Conservation (phyloP, 2,888 invertebrate genomes). For the Agonopterix heracliana region DNA sequence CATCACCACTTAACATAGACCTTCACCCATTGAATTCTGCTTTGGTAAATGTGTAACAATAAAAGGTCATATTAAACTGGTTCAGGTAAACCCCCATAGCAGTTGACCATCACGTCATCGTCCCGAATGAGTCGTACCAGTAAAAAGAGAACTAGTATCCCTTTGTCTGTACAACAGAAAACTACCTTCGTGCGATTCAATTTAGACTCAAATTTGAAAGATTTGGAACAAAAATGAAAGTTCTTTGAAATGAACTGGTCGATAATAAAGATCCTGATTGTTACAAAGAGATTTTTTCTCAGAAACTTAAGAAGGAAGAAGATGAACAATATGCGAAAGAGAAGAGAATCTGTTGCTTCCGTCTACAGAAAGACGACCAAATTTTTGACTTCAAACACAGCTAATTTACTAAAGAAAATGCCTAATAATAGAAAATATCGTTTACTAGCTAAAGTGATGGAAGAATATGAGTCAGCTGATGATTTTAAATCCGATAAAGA, state of each 20-base stretch:
- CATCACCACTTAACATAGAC: slow-evolving; percentile 33
- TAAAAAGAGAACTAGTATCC: slow-evolving; percentile 50
- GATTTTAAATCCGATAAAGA: slow-evolving; percentile 18
- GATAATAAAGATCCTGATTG: slow-evolving; percentile 22
- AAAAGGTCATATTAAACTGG: slow-evolving; percentile 37
- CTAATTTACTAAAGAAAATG: slow-evolving; percentile 52
- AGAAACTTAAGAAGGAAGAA: slow-evolving; percentile 25
- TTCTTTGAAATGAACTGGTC: slow-evolving; percentile 25
- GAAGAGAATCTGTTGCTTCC: slow-evolving; percentile 60
- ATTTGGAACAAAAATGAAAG: slow-evolving; percentile 18
- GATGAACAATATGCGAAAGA: slow-evolving; percentile 44
- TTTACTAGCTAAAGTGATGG: slow-evolving; percentile 34
- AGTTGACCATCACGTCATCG: slow-evolving; percentile 60
- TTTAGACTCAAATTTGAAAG: neutral
- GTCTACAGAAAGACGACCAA: slow-evolving; percentile 65
- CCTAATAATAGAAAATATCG: slow-evolving; percentile 48
- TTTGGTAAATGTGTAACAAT: slow-evolving; percentile 16
- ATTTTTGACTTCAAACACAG: slow-evolving; percentile 54
- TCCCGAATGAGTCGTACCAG: slow-evolving; percentile 51
- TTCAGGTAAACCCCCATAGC: slow-evolving; percentile 33
- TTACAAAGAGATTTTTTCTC: slow-evolving; percentile 27
- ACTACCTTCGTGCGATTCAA: slow-evolving; percentile 32
- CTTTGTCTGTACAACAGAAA: slow-evolving; percentile 33
- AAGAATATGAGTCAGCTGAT: slow-evolving; percentile 28
- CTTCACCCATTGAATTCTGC: slow-evolving; percentile 12